phyloP scores from a whole-genome alignment of 1,140 invertebrate species.

The Spodoptera litura region DNA sequence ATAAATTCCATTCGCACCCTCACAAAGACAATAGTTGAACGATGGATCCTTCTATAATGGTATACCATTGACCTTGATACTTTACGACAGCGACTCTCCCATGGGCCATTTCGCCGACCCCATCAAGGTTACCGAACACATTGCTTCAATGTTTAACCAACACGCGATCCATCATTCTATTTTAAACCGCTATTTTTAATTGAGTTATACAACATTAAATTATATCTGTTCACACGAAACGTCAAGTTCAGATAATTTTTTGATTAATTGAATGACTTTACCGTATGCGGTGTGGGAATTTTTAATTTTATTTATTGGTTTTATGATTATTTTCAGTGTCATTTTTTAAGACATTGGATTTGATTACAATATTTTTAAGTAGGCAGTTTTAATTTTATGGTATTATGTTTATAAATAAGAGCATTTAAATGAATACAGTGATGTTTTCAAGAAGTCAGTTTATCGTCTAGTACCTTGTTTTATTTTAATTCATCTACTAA shows the following conservation, averaged over 20 bases:
- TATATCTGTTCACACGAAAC: slow-evolving; percentile 16
- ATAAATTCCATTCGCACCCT: slow-evolving; percentile 53
- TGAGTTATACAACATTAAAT: slow-evolving; percentile 34
- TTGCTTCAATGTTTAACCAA: slow-evolving; percentile 27
- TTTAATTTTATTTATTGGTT: slow-evolving; percentile 9
- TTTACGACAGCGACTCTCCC: slow-evolving; percentile 70
- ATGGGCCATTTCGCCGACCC: slow-evolving; percentile 67
- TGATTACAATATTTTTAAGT: neutral
- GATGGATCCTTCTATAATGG: slow-evolving; percentile 55
- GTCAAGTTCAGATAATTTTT: slow-evolving; percentile 36
- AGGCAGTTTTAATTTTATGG: too few relatives aligned
- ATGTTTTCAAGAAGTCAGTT: slow-evolving; percentile 7
- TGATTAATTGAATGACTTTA: slow-evolving; percentile 25
- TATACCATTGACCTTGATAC: slow-evolving; percentile 65
- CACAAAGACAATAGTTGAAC: slow-evolving; percentile 52
- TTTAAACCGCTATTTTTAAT: neutral
- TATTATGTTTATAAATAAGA: too few relatives aligned
- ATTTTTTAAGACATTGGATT: slow-evolving; percentile 1
- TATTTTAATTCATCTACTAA: slow-evolving; percentile 25
- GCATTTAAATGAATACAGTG: too few relatives aligned
- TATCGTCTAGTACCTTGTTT: slow-evolving; percentile 14
- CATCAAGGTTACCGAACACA: slow-evolving; percentile 53
- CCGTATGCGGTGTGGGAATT: neutral
- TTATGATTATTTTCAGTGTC: slow-evolving; percentile 12
- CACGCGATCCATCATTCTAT: slow-evolving; percentile 49